Conservation (phyloP, 2,797 vertebrate species). For the Catharus ustulatus region DNA sequence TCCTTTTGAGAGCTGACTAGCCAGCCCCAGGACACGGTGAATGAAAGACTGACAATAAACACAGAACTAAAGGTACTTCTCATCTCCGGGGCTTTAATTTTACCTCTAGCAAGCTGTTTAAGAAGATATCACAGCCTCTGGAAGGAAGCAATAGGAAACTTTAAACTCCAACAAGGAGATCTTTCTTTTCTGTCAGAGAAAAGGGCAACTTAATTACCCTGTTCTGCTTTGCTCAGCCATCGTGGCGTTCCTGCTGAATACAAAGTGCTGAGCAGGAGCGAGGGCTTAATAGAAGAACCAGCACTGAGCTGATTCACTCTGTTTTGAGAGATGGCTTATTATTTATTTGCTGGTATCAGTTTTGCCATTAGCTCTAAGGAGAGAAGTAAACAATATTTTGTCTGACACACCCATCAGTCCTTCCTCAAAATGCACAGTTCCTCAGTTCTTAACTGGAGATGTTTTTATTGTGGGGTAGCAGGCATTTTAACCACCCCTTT, state of each 20-base stretch:
- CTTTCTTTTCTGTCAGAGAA: background rate
- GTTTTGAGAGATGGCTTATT: background rate
- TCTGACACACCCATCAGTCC: background rate
- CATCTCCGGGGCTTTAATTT: background rate
- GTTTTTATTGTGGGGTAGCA: background rate
- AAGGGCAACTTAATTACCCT: constrained; percentile 7
- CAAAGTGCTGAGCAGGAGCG: background rate
- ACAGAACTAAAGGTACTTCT: background rate
- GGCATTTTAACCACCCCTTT: background rate
- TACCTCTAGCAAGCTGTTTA: background rate
- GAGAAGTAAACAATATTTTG: background rate
- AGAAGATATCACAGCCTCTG: background rate
- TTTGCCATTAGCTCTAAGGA: constrained; percentile 2
- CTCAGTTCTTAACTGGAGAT: background rate
- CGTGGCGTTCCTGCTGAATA: background rate
- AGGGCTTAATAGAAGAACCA: background rate
- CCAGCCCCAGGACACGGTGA: background rate
- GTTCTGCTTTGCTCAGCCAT: background rate
- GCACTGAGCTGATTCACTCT: background rate
- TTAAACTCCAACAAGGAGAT: background rate
- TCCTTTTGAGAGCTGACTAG: background rate
- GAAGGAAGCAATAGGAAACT: background rate
- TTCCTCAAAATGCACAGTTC: background rate
- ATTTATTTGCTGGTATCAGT: background rate
- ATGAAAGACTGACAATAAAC: background rate